Base-by-base conservation (phyloP, 2,888 invertebrate species). In the Timema podura region DNA sequence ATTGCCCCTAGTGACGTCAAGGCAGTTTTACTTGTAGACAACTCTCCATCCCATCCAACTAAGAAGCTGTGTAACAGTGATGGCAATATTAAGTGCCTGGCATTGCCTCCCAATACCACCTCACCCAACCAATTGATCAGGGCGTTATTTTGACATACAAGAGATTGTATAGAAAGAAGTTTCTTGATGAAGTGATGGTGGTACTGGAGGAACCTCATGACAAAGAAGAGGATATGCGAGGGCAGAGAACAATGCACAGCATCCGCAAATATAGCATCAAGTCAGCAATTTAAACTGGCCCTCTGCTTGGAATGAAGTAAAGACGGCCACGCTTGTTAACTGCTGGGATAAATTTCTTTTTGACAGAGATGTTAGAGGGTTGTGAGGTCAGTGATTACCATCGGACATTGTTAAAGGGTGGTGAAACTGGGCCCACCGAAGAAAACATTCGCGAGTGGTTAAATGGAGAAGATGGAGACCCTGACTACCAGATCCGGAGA, bases 241-340 rank as follows among this genome's bases (percentile, higher is more conserved):
- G 68, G 11, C 10, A 30, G 11, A 61, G 61, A 30, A 64, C 68
- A 48, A n/a, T 68, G 7, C 44, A 68, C 13, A 67, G 45, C 8
- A 46, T 59, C 5, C 0, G n/a, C 13, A 45, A 0, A 7, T 68
- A 59, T n/a, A 67, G 13, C 44, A 68, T 57, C 0, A 59, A 57
- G 16, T 68, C 61, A 8, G 61, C 61, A 8, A 68, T 68, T 68
- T 61, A 16, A 68, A 48, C 16, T 68, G 48, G 59, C 10, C 61
- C 15, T 5, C 6, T 15, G 16, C 48, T 10, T 61, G 61, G 64
- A 68, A 68, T 6, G n/a, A n/a, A n/a, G n/a, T n/a, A n/a, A n/a
- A n/a, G n/a, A n/a, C n/a, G n/a, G n/a, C n/a, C n/a, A n/a, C n/a
- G n/a, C n/a, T n/a, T n/a, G n/a, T n/a, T n/a, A n/a, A n/a, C n/a